Evolutionary conservation across 1,140 invertebrate species (phyloP).

Genomic region (Galleria mellonella): DNA sequence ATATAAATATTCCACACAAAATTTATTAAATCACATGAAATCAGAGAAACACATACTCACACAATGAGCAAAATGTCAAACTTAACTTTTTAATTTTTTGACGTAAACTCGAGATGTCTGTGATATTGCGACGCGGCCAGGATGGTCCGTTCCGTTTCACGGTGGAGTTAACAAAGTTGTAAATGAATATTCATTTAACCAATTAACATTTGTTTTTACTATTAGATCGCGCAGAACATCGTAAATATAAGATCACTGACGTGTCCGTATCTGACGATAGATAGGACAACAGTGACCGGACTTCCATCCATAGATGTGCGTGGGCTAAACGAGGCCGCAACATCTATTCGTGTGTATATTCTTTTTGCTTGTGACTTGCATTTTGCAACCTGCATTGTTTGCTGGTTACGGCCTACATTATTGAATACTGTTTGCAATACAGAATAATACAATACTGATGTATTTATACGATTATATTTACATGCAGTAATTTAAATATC

Average conservation of each 20-base stretch:
- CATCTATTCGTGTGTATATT: conserved; percentile 36
- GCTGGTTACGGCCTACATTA: conserved; percentile 21
- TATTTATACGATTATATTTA: too few species aligned
- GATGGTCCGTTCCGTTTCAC: conserved; percentile 54
- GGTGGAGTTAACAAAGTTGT: conserved; percentile 21
- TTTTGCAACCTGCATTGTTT: conserved; percentile 49
- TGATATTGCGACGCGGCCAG: conserved; percentile 34
- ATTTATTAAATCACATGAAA: conserved; percentile 33
- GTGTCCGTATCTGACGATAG: conserved; percentile 10
- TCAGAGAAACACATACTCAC: background rate
- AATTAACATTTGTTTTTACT: conserved; percentile 8
- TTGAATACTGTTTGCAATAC: background rate
- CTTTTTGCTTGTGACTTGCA: conserved; percentile 50
- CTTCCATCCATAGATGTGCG: conserved; percentile 30
- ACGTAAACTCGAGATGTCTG: conserved; percentile 18
- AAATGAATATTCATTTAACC: conserved; percentile 27
- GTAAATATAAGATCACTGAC: conserved; percentile 3
- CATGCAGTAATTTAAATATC: too few species aligned
- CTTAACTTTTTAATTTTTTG: conserved; percentile 43
- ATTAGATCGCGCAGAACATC: background rate
- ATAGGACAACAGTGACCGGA: conserved; percentile 52
- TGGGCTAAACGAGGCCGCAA: conserved; percentile 54
- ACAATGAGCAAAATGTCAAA: conserved; percentile 43
- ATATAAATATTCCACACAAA: conserved; percentile 26
- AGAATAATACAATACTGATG: too few species aligned